Conservation (phyloP, 2,113 vertebrate species). For the Neolamprologus fasciatus region DNA sequence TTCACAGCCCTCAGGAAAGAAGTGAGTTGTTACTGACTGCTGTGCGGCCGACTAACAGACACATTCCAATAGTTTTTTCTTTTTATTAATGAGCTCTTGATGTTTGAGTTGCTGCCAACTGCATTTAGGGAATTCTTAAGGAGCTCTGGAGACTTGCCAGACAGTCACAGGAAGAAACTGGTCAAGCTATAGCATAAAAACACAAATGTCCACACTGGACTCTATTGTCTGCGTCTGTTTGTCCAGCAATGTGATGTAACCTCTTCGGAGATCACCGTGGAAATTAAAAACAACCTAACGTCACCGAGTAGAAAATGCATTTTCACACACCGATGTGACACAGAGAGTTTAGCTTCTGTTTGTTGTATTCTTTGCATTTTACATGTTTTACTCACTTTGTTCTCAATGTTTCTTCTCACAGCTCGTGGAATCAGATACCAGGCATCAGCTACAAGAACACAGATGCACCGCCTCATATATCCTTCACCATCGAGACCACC, state of each 20-base stretch:
- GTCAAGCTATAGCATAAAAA: conserved; percentile 76
- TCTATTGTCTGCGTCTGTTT: not conserved
- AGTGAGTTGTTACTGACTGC: conserved; percentile 78
- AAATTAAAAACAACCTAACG: not conserved
- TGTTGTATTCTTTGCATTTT: conserved; percentile 10
- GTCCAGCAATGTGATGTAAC: conserved; percentile 1
- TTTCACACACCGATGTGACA: not conserved
- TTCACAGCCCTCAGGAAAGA: conserved; percentile 81
- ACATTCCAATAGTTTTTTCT: conserved; percentile 73
- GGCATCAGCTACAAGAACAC: not conserved
- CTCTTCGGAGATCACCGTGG: not conserved
- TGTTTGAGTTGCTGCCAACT: conserved; percentile 90
- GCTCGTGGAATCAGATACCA: conserved; percentile 14
- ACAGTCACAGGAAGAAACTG: conserved; percentile 78
- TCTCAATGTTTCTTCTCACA: conserved; percentile 34
- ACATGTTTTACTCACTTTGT: not conserved
- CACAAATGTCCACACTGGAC: not conserved
- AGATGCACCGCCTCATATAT: not conserved
- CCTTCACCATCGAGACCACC: not conserved
- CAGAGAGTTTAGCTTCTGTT: conserved; percentile 44
- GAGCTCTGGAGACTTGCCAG: conserved; percentile 79
- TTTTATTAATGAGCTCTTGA: conserved; percentile 90
- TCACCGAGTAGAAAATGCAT: not conserved
- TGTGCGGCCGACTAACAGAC: conserved; percentile 82
- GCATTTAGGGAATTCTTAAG: conserved; percentile 89